A percentile compares a stretch with the other conserved stretches of the same genome.
Evolutionary conservation across 2,797 vertebrate genomes (phyloP).

Genomic region (Percopsis omiscomaycus): DNA sequence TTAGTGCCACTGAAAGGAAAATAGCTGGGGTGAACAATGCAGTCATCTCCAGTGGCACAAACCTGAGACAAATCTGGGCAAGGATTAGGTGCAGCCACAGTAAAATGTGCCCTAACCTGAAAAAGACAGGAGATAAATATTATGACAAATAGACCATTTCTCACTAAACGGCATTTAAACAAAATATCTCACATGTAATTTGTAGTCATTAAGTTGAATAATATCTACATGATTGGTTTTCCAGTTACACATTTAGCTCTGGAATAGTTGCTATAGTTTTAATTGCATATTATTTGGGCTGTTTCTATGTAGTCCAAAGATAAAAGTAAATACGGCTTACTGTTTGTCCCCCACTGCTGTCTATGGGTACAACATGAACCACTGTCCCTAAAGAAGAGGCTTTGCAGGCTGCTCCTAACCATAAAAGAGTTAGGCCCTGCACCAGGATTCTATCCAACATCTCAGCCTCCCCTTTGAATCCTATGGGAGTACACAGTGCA

Average conservation of each 20-base stretch:
- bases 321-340: constrained; percentile 36
- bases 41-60: constrained; percentile 54
- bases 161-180: not conserved
- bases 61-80: constrained; percentile 49
- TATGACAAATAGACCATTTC: not conserved
- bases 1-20: constrained; percentile 49
- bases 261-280: not conserved
- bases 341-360: constrained; percentile 35
- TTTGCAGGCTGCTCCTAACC: constrained; percentile 3
- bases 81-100: constrained; percentile 43
- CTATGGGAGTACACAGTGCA: constrained; percentile 7
- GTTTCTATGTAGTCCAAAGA: not conserved
- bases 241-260: not conserved
- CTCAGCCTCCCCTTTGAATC: constrained; percentile 10
- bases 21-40: constrained; percentile 35
- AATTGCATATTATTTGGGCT: not conserved
- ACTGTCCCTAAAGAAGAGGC: constrained; percentile 66
- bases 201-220: not conserved
- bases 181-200: not conserved
- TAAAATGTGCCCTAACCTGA: constrained; percentile 73
- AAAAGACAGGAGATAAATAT: not conserved
- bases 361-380: constrained; percentile 57
- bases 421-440: constrained; percentile 44
- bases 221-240: not conserved
- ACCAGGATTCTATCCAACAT: constrained; percentile 45